Percentiles rank a stretch among this genome's conserved stretches.
These are phyloP conservation scores for Tetropium fuscum DNA, from an alignment of 2,888 invertebrate species.

Conservation along the genomic window DNA sequence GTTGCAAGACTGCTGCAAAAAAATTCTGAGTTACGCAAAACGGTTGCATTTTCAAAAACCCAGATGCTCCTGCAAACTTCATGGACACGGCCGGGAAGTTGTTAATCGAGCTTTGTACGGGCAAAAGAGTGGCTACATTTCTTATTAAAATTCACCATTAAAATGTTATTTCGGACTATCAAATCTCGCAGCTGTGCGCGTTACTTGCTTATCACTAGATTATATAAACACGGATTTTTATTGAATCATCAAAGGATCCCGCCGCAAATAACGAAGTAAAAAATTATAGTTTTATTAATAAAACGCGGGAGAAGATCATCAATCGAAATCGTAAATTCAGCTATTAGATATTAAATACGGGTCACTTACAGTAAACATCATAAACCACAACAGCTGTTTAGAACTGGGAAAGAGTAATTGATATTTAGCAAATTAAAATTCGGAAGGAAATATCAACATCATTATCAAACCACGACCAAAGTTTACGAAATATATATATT, in stretches of 20 bases:
- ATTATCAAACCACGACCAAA: neutral
- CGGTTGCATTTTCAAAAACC: too few relatives aligned
- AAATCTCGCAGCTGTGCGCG: neutral
- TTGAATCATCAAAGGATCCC: neutral
- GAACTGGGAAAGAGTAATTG: neutral
- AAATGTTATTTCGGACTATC: neutral
- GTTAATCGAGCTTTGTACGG: too few relatives aligned
- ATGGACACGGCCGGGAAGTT: too few relatives aligned
- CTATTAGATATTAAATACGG: neutral
- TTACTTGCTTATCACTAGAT: neutral
- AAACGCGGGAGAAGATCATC: neutral
- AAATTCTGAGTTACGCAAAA: too few relatives aligned
- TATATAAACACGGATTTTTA: neutral
- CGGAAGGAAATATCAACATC: neutral
- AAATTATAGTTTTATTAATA: slow-evolving; percentile 2
- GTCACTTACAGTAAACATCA: neutral
- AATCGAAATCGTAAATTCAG: slow-evolving; percentile 2
- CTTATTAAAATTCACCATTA: too few relatives aligned
- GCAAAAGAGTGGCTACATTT: too few relatives aligned
- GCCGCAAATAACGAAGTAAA: neutral
- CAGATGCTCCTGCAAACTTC: too few relatives aligned
- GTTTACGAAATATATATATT: too few relatives aligned
- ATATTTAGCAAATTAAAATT: too few relatives aligned
- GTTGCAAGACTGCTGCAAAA: too few relatives aligned
- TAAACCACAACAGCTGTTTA: neutral